These are phyloP conservation scores for Chrysodeixis includens DNA, from an alignment of 2,888 invertebrate genomes.

Conservation along the genomic window DNA sequence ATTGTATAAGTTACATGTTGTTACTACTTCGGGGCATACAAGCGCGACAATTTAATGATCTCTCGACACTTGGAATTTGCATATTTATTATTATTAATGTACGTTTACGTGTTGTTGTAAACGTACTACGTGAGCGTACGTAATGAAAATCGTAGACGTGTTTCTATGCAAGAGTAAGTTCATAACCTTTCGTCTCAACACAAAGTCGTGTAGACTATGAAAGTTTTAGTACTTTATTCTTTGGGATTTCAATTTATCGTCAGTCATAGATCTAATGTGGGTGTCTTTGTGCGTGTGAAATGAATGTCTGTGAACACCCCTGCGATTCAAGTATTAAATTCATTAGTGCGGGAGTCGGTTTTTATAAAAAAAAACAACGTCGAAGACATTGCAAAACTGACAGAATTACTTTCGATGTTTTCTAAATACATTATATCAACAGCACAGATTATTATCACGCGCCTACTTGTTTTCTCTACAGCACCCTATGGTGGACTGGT, in stretches of 20 bases:
- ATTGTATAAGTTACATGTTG: slow-evolving; percentile 1
- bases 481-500: too few species aligned
- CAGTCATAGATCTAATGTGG: too few species aligned
- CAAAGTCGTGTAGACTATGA: background rate
- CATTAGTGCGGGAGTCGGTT: too few species aligned
- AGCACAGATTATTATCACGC: too few species aligned
- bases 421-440: too few species aligned
- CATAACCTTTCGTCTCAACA: background rate
- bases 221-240: background rate
- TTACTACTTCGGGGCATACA: slow-evolving; percentile 5
- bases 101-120: slow-evolving; percentile 3
- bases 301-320: too few species aligned
- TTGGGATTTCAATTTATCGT: too few species aligned
- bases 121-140: slow-evolving; percentile 1
- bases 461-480: too few species aligned
- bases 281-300: too few species aligned
- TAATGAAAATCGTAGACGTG: slow-evolving; percentile 4
- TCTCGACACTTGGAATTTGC: slow-evolving; percentile 5
- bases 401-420: too few species aligned
- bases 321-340: too few species aligned
- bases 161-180: background rate
- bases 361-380: background rate
- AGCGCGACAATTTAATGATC: slow-evolving; percentile 6
- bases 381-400: too few species aligned
- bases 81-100: slow-evolving; percentile 1